Conservation (phyloP, 2,888 invertebrate species). For the Troides helena region DNA sequence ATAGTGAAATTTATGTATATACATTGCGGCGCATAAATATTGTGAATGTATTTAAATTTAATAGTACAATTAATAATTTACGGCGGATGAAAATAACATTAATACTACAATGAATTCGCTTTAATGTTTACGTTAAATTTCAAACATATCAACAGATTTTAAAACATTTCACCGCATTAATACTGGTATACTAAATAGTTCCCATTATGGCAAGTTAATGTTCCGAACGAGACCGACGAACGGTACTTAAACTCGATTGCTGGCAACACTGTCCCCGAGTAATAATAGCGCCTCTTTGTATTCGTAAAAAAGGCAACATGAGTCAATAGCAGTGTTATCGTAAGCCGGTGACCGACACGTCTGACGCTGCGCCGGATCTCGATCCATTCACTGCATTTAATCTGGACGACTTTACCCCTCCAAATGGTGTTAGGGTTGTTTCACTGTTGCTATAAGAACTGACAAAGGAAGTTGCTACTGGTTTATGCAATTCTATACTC, state of each 20-base stretch:
- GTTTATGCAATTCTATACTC: neutral
- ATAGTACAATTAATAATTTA: neutral
- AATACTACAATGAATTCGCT: neutral
- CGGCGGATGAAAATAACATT: neutral
- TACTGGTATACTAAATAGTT: slow-evolving; percentile 20
- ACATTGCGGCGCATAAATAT: neutral
- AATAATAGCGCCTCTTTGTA: slow-evolving; percentile 35
- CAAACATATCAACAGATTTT: slow-evolving; percentile 4
- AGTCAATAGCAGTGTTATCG: slow-evolving; percentile 42
- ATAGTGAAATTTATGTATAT: no score
- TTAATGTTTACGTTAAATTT: neutral
- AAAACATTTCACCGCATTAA: slow-evolving; percentile 1
- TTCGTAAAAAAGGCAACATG: slow-evolving; percentile 36
- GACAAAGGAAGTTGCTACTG: neutral
- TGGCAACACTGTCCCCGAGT: slow-evolving; percentile 26
- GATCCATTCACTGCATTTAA: slow-evolving; percentile 47
- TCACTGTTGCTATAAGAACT: neutral
- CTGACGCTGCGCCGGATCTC: slow-evolving; percentile 39
- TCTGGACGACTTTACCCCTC: slow-evolving; percentile 43
- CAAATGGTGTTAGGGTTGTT: slow-evolving; percentile 28
- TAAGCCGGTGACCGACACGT: slow-evolving; percentile 47
- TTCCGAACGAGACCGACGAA: slow-evolving; percentile 14
- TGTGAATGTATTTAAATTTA: neutral
- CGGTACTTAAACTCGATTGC: slow-evolving; percentile 24
- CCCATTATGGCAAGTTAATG: slow-evolving; percentile 16